Conservation (phyloP, 2,113 vertebrate species). For the Theristicus caerulescens region DNA sequence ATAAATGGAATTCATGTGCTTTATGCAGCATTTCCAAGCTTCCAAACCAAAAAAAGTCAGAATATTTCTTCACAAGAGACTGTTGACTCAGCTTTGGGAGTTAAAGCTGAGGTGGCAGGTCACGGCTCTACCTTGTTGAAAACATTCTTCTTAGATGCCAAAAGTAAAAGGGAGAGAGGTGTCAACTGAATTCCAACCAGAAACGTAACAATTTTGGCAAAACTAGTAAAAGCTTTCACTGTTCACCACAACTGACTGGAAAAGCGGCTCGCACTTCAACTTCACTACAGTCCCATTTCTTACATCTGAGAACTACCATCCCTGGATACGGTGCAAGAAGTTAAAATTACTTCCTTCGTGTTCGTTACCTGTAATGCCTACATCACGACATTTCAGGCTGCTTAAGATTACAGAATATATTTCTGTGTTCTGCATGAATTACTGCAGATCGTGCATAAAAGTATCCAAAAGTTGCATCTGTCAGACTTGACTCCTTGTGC, state of each 20-base stretch:
- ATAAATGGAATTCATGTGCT: neutral
- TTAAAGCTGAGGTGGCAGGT: neutral
- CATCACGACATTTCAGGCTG: neutral
- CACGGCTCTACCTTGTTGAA: neutral
- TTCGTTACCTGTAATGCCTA: neutral
- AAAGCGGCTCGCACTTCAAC: neutral
- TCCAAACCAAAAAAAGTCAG: neutral
- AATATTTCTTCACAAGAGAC: neutral
- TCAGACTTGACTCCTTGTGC: neutral
- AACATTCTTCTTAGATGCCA: neutral
- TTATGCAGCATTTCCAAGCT: neutral
- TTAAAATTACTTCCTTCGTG: neutral
- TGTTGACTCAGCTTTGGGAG: neutral
- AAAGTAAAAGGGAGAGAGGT: neutral
- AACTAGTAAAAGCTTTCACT: neutral
- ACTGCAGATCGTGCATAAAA: neutral
- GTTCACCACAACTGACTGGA: neutral
- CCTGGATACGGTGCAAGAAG: neutral
- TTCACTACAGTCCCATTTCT: neutral
- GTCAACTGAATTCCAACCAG: neutral
- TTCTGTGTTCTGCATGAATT: neutral
- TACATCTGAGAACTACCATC: neutral
- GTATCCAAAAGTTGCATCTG: neutral
- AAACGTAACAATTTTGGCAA: neutral
- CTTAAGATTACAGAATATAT: neutral